A percentile compares a stretch with the other conserved stretches of the same genome.
phyloP scores from a whole-genome alignment of 2,888 invertebrate species.

The Alloscopus bannaensis region DNA sequence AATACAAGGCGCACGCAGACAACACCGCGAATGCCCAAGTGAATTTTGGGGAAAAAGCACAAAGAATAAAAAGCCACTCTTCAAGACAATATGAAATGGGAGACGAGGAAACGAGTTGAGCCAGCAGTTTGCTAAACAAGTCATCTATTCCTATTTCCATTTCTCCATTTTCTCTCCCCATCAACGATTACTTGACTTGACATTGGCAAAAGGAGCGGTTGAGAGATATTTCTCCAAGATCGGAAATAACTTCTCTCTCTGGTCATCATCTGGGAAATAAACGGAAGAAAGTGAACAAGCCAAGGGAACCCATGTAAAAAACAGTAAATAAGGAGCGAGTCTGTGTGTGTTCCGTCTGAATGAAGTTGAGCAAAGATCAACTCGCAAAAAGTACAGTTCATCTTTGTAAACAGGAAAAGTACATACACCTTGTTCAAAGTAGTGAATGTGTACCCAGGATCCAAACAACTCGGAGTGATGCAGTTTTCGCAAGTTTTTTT shows the following conservation, averaged over 20 bases:
- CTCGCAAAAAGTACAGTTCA: too few species aligned
- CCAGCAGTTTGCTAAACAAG: background rate
- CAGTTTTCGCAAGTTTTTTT: too few species aligned
- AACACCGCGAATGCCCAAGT: background rate
- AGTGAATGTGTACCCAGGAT: too few species aligned
- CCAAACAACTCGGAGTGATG: too few species aligned
- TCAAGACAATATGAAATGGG: background rate
- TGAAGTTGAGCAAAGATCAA: too few species aligned
- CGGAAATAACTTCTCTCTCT: slow-evolving; percentile 39
- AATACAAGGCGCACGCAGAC: slow-evolving; percentile 4
- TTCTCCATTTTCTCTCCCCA: slow-evolving; percentile 5
- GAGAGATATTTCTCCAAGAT: slow-evolving; percentile 29
- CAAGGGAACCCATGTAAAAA: too few species aligned
- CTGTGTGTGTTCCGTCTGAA: too few species aligned
- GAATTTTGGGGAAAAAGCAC: background rate
- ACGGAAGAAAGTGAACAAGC: background rate
- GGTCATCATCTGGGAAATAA: slow-evolving; percentile 17
- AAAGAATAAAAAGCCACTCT: too few species aligned
- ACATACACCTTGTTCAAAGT: too few species aligned
- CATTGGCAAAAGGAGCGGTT: slow-evolving; percentile 49
- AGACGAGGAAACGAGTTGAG: background rate
- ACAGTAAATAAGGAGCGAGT: too few species aligned
- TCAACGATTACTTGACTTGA: slow-evolving; percentile 47
- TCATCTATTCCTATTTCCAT: slow-evolving; percentile 16
- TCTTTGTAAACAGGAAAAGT: too few species aligned